Base-by-base conservation (phyloP, 2,113 vertebrate genomes). In the Strix uralensis region DNA sequence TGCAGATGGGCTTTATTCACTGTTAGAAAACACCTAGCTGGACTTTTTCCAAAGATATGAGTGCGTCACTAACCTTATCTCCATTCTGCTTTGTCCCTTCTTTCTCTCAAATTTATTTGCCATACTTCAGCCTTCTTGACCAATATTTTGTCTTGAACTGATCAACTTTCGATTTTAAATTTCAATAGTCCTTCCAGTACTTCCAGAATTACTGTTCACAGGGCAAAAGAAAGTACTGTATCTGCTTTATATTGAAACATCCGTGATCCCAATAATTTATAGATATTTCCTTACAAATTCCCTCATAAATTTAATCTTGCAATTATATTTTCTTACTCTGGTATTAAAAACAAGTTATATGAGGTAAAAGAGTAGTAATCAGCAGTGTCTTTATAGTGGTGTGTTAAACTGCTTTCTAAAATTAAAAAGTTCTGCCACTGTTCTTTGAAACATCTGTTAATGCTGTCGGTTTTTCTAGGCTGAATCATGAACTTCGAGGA, bases 401-500 rank as follows among this genome's bases (percentile, higher is more conserved):
- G 82, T 13, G 12, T 40, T 54, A 32, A 86, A 38, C 21, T 32
- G 6, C 52, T 72, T 49, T 58, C 6, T 49, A 8, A 36, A 57
- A 5, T 20, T 5, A 14, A 73, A 36, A 40, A 38, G 1, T 3
- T 36, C 11, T 63, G 36, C 7, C 15, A 14, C 32, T 34, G 36
- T 10, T 63, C 32, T 74, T 34, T 47, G 61, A 52, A 63, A 65
- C 6, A 4, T 18, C 22, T 94, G 11, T 26, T 79, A 51, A 81
- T 17, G 25, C 42, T 94, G 27, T 86, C 79, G 34, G 1, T 25
- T 79, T 61, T 51, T 62, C 49, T 42, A 97, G 96, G 87, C 63
- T 97, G 81, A 95, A 86, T 62, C 96, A 97, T 0, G 96, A 97
- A 23, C 94, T 97, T 26, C 94, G 96, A 32, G 96, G 96, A 7